Conservation (phyloP, 2,113 vertebrate species). For the Aptenodytes forsteri region DNA sequence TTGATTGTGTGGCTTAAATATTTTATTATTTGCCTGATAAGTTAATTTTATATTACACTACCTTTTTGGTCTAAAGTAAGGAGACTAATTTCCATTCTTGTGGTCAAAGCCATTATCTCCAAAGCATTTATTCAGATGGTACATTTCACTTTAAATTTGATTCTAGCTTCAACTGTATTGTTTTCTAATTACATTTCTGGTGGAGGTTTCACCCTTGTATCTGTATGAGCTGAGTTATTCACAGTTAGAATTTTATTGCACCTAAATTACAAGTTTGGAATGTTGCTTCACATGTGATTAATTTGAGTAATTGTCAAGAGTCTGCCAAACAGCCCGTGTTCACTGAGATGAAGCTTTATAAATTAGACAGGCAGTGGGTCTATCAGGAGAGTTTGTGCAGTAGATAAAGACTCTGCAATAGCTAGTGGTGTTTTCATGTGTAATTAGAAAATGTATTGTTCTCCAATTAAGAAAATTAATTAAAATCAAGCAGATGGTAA, state of each 20-base stretch:
- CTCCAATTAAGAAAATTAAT: constrained; percentile 64
- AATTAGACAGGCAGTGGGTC: constrained; percentile 39
- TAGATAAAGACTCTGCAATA: constrained; percentile 35
- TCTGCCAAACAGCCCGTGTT: constrained; percentile 33
- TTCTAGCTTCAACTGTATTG: neutral
- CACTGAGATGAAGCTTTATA: constrained; percentile 43
- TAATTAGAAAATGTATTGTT: constrained; percentile 65
- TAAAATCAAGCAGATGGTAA: constrained; percentile 53
- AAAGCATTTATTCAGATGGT: constrained; percentile 9
- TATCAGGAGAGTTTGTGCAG: constrained; percentile 44
- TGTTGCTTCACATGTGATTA: constrained; percentile 65
- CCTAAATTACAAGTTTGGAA: constrained; percentile 58
- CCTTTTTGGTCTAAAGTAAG: neutral
- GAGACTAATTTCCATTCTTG: constrained; percentile 3
- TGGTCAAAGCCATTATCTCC: neutral
- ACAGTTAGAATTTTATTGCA: constrained; percentile 54
- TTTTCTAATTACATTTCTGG: constrained; percentile 52
- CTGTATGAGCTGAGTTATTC: constrained; percentile 23
- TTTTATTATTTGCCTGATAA: constrained; percentile 15
- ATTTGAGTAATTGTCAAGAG: constrained; percentile 63
- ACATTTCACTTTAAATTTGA: constrained; percentile 50
- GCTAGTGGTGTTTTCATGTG: constrained; percentile 31
- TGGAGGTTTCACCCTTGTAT: constrained; percentile 18
- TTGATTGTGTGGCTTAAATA: constrained; percentile 9
- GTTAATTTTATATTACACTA: neutral